Conservation (phyloP, 2,113 vertebrate genomes). For the Rhinolophus sinicus region DNA sequence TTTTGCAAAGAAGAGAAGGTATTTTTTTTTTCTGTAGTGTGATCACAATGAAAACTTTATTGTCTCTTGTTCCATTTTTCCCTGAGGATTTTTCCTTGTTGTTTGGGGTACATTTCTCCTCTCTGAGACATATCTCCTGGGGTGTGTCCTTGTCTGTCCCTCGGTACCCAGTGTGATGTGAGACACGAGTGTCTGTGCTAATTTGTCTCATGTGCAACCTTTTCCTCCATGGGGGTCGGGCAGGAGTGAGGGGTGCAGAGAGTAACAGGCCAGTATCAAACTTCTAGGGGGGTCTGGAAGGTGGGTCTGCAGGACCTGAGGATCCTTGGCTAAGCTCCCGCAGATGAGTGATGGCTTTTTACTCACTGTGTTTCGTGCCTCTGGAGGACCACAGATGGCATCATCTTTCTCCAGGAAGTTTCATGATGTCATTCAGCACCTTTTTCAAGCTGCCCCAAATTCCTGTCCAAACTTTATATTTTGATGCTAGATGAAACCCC, state of each 20-base stretch:
- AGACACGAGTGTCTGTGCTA: slow-evolving; percentile 83
- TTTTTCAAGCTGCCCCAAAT: slow-evolving; percentile 55
- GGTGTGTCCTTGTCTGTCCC: slow-evolving; percentile 72
- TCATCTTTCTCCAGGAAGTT: slow-evolving; percentile 9
- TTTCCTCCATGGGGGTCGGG: slow-evolving; percentile 68
- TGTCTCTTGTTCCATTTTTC: slow-evolving; percentile 86
- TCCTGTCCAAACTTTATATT: slow-evolving; percentile 65
- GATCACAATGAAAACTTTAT: slow-evolving; percentile 89
- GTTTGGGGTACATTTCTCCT: slow-evolving; percentile 68
- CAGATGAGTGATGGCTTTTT: not conserved
- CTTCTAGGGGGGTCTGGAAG: not conserved
- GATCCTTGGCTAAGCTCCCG: not conserved
- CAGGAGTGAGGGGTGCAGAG: slow-evolving; percentile 71
- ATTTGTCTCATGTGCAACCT: slow-evolving; percentile 79
- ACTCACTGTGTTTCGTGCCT: slow-evolving; percentile 26
- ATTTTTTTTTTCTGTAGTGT: slow-evolving; percentile 84
- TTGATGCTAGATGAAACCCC: slow-evolving; percentile 59
- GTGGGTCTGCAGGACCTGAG: slow-evolving; percentile 11
- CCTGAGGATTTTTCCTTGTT: slow-evolving; percentile 60
- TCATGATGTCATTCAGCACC: slow-evolving; percentile 23
- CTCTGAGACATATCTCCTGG: slow-evolving; percentile 80
- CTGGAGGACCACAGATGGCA: slow-evolving; percentile 7
- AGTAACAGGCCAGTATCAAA: slow-evolving; percentile 38
- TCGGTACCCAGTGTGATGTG: slow-evolving; percentile 78
- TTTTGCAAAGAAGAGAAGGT: slow-evolving; percentile 91